A percentile compares a stretch with the other conserved stretches of the same genome.
Conservation (phyloP, 2,888 invertebrate genomes). For the Pantelozetes paolii region DNA sequence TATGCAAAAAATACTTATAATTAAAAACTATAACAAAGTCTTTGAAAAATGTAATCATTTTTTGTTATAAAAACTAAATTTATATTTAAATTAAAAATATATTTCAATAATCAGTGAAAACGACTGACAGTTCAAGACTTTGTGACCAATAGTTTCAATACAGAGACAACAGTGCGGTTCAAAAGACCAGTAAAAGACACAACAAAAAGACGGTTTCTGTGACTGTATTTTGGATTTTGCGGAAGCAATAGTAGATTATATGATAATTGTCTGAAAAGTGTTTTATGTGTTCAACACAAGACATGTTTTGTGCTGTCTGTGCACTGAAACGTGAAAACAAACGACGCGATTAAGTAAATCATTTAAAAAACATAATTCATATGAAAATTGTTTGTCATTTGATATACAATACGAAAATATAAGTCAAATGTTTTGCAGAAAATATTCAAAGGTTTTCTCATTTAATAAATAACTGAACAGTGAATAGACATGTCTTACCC, state of each 20-base stretch:
- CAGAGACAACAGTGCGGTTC: neutral
- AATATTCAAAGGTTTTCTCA: neutral
- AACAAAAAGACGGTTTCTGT: slow-evolving; percentile 17
- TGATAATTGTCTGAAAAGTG: neutral
- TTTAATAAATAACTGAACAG: slow-evolving; percentile 8
- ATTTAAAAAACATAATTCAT: neutral
- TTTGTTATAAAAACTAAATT: neutral
- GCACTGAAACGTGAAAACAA: slow-evolving; percentile 9
- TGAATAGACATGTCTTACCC: slow-evolving; percentile 30
- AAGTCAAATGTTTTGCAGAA: no score
- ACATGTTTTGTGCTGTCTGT: neutral
- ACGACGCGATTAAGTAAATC: neutral
- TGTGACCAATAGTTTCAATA: neutral
- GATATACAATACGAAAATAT: neutral
- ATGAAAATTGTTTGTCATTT: neutral
- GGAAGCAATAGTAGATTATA: neutral
- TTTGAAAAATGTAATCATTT: neutral
- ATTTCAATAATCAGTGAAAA: neutral
- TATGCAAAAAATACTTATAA: neutral
- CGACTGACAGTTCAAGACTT: neutral
- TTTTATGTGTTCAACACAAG: slow-evolving; percentile 8
- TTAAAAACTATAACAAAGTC: neutral
- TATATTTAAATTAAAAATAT: neutral
- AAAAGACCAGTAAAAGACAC: no score
- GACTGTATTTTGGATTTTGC: neutral